Percentiles rank a stretch among this genome's conserved stretches.
phyloP scores from a whole-genome alignment of 35 echinoderm and acorn worm genomes.

The Diadema setosum region DNA sequence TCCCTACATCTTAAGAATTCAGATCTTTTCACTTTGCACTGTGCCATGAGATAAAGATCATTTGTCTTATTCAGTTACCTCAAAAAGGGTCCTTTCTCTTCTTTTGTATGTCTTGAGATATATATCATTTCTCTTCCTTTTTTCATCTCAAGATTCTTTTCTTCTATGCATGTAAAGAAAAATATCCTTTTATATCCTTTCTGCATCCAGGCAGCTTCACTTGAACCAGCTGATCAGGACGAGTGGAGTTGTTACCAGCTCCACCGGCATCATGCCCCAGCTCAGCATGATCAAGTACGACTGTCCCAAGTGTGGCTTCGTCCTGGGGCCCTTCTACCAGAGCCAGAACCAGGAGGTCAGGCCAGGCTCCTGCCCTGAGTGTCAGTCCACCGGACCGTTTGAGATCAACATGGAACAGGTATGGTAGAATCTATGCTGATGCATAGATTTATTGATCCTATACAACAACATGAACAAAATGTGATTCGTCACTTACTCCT shows the following conservation, averaged over 20 bases:
- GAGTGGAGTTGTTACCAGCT: slow-evolving; percentile 86
- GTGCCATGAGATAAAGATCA: no score
- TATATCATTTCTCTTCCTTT: no score
- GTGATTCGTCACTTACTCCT: no score
- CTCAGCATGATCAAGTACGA: slow-evolving; percentile 99
- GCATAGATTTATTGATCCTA: no score
- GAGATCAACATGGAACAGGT: slow-evolving; percentile 99
- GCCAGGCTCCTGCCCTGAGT: slow-evolving; percentile 97
- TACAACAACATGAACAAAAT: no score
- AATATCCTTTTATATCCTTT: neutral
- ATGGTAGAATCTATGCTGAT: no score
- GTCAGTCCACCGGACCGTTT: slow-evolving; percentile 96
- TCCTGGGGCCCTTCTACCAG: slow-evolving; percentile 96
- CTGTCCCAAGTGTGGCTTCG: slow-evolving; percentile 96
- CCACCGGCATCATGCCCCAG: slow-evolving; percentile 88
- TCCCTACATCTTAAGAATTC: no score
- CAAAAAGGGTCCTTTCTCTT: no score
- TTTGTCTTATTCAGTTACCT: no score
- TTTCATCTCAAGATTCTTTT: no score
- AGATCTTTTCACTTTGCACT: no score
- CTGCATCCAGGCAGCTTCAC: slow-evolving; percentile 77
- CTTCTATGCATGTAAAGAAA: neutral
- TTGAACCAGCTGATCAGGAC: slow-evolving; percentile 95
- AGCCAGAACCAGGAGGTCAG: slow-evolving; percentile 97
- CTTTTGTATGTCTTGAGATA: no score